These are phyloP conservation scores for Calephelis perditalis DNA, from an alignment of 2,888 invertebrate species.

Conservation along the genomic window DNA sequence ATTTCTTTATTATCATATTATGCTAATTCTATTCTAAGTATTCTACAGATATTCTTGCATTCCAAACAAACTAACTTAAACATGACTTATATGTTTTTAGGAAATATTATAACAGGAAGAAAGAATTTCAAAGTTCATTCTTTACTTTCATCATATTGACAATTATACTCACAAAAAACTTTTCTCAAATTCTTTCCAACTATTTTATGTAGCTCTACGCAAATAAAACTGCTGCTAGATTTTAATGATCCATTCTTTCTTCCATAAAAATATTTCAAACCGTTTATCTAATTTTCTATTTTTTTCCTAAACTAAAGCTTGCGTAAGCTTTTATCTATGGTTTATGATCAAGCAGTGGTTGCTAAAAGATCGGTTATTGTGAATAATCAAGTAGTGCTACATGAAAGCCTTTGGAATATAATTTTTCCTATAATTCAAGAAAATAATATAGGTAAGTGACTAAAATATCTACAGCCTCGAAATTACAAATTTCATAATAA, in stretches of 20 bases:
- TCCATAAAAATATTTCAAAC: background rate
- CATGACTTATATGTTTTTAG: background rate
- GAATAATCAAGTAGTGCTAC: background rate
- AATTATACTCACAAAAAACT: too few species aligned
- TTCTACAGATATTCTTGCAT: background rate
- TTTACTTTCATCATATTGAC: too few species aligned
- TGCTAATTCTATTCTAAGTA: constrained; percentile 1
- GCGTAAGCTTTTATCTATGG: constrained; percentile 15
- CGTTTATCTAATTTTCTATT: background rate
- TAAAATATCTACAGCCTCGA: background rate
- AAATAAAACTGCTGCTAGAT: too few species aligned
- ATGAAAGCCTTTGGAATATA: background rate
- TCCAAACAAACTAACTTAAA: constrained; percentile 1
- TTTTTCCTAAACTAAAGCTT: constrained; percentile 10
- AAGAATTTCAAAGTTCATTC: background rate
- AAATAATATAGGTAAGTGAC: too few species aligned
- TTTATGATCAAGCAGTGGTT: constrained; percentile 16
- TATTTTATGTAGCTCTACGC: too few species aligned
- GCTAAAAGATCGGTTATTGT: constrained; percentile 3
- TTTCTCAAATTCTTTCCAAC: too few species aligned
- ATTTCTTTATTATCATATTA: background rate
- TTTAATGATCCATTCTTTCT: background rate
- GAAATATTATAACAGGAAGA: background rate
- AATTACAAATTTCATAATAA: background rate
- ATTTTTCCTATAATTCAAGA: too few species aligned